Evolutionary conservation across 2,888 invertebrate species (phyloP).

Genomic region (Lamproptera curius): DNA sequence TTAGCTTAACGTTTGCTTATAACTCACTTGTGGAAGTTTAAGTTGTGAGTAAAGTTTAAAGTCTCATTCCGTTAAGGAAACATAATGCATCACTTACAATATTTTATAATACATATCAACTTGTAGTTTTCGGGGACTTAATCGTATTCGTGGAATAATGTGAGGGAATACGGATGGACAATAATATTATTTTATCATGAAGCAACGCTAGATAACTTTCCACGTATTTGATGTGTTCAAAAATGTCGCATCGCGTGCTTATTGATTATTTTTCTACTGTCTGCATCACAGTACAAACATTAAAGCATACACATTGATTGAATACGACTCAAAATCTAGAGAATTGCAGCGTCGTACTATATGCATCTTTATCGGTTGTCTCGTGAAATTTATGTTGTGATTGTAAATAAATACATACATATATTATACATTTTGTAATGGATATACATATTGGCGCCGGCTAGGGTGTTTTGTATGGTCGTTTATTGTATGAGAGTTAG

Average conservation of each 20-base stretch:
- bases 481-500: conserved; percentile 55
- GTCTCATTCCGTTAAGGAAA: neutral
- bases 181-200: conserved; percentile 21
- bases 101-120: conserved; percentile 21
- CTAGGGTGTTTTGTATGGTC: conserved; percentile 40
- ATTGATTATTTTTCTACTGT: neutral
- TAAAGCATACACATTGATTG: neutral
- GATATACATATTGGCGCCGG: conserved; percentile 77
- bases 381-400: conserved; percentile 76
- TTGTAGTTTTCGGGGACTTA: neutral
- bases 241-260: too few species aligned
- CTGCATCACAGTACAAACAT: conserved; percentile 4
- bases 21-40: too few species aligned
- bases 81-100: conserved; percentile 7
- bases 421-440: conserved; percentile 76
- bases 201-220: conserved; percentile 16
- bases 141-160: neutral
- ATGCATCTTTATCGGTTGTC: conserved; percentile 69
- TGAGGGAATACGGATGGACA: conserved; percentile 13
- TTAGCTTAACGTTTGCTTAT: too few species aligned
- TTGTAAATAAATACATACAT: conserved; percentile 62
- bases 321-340: neutral
- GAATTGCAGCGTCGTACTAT: conserved; percentile 29
- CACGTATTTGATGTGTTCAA: neutral
- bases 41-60: too few species aligned